Conservation (phyloP, 2,113 vertebrate genomes). For the Prietella phreatophila region DNA sequence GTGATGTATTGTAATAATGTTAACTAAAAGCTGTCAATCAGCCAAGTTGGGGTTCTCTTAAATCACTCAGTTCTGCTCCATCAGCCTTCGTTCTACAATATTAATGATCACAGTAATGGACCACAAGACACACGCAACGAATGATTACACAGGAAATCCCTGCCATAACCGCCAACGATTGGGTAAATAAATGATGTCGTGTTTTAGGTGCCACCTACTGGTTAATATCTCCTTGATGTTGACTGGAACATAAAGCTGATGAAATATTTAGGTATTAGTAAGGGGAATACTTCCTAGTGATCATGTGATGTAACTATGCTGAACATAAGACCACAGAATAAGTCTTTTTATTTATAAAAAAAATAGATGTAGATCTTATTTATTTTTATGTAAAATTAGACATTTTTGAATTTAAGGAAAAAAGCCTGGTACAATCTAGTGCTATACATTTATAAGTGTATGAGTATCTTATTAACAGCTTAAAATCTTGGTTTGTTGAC, state of each 20-base stretch:
- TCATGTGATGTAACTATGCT: background rate
- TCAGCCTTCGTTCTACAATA: conserved; percentile 26
- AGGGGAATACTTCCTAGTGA: background rate
- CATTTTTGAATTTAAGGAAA: too few species aligned
- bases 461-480: background rate
- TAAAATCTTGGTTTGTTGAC: background rate
- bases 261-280: background rate
- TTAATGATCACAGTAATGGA: conserved; percentile 42
- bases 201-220: conserved; percentile 10
- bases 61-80: conserved; percentile 27
- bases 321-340: background rate
- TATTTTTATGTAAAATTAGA: background rate
- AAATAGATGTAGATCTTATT: too few species aligned
- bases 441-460: background rate
- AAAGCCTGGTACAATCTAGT: background rate
- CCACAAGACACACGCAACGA: background rate
- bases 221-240: background rate
- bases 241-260: background rate
- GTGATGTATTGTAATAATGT: conserved; percentile 13
- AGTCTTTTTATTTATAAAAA: background rate
- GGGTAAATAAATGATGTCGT: conserved; percentile 27
- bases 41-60: conserved; percentile 5
- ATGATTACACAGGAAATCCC: conserved; percentile 26
- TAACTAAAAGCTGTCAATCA: conserved; percentile 42
- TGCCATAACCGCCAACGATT: background rate